Evolutionary conservation across 2,113 vertebrate species (phyloP).

Genomic region (Lepisosteus osseus): DNA sequence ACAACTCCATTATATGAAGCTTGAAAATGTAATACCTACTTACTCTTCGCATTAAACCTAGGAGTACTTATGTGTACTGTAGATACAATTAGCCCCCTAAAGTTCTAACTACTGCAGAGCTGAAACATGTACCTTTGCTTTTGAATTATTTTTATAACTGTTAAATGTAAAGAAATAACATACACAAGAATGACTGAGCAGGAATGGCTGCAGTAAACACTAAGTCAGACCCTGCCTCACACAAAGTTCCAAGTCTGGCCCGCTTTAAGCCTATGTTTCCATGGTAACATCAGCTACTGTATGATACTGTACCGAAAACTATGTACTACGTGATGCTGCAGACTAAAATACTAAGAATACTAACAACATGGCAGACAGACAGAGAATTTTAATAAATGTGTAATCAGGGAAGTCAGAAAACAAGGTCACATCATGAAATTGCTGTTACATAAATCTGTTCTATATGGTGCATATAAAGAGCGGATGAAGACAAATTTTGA

Average conservation of each 20-base stretch:
- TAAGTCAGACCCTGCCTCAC: constrained; percentile 29
- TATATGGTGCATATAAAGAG: not conserved
- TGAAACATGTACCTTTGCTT: too few species aligned
- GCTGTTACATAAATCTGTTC: not conserved
- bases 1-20: too few species aligned
- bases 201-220: constrained; percentile 28
- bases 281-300: constrained; percentile 38
- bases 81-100: too few species aligned
- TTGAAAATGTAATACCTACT: too few species aligned
- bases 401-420: constrained; percentile 3
- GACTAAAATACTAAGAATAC: constrained; percentile 30
- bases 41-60: too few species aligned
- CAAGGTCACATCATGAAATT: not conserved
- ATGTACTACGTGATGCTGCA: constrained; percentile 29
- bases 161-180: not conserved
- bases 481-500: too few species aligned
- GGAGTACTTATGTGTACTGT: too few species aligned
- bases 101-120: too few species aligned
- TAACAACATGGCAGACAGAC: constrained; percentile 22
- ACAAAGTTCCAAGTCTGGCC: constrained; percentile 32
- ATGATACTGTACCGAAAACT: constrained; percentile 34
- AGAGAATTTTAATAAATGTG: constrained; percentile 18
- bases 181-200: constrained; percentile 24
- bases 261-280: constrained; percentile 44
- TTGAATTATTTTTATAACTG: too few species aligned